These are phyloP conservation scores for Macroramphosus scolopax DNA, from an alignment of 2,797 vertebrate genomes.

Conservation along the genomic window DNA sequence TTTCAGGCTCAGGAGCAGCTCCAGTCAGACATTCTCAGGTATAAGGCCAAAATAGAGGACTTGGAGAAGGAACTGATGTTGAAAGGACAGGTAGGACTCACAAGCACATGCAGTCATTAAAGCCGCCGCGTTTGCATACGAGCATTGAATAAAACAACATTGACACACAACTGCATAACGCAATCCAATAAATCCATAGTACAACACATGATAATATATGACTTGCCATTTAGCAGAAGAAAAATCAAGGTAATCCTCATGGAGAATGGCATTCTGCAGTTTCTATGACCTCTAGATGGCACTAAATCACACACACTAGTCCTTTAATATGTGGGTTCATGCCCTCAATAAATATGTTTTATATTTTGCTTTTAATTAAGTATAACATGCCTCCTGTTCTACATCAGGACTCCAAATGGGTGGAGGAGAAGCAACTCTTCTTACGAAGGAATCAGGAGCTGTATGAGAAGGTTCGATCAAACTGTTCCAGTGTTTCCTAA, in stretches of 20 bases:
- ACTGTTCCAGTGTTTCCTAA: not conserved
- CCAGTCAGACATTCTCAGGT: constrained; percentile 89
- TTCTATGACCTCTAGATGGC: too few species aligned
- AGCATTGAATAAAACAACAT: not conserved
- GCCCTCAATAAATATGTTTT: too few species aligned
- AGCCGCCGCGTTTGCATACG: not conserved
- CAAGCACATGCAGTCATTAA: not conserved
- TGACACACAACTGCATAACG: not conserved
- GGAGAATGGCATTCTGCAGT: too few species aligned
- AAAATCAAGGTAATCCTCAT: too few species aligned
- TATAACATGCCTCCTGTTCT: constrained; percentile 5
- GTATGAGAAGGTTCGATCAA: constrained; percentile 86
- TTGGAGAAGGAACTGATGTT: constrained; percentile 89
- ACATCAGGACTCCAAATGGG: constrained; percentile 94
- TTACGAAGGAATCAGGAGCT: constrained; percentile 95
- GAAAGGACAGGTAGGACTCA: constrained; percentile 88
- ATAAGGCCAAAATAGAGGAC: constrained; percentile 98
- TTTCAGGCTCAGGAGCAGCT: constrained; percentile 93
- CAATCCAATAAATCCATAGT: not conserved
- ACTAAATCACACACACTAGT: too few species aligned
- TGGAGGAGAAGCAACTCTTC: constrained; percentile 98
- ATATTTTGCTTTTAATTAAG: not conserved
- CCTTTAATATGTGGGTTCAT: too few species aligned
- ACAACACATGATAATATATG: too few species aligned
- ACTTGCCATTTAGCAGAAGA: too few species aligned